Conservation (phyloP, 2,113 vertebrate genomes). For the Cryptotis parvus region DNA sequence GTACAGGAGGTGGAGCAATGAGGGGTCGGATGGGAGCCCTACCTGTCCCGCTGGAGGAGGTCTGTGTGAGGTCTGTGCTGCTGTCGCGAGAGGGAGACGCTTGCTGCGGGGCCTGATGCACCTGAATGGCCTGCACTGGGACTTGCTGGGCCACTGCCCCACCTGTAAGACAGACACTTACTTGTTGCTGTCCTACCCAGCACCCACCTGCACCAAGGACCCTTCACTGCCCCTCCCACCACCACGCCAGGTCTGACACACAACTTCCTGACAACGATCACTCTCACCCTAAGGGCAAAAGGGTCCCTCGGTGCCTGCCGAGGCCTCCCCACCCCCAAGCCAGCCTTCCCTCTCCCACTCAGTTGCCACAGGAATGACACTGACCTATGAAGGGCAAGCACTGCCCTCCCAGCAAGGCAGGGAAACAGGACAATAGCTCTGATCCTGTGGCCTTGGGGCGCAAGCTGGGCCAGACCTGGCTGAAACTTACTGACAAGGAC, state of each 20-base stretch:
- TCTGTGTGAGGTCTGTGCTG: constrained; percentile 95
- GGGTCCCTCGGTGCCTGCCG: not conserved
- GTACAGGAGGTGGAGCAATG: not conserved
- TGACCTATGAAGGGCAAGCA: constrained; percentile 90
- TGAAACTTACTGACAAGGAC: constrained; percentile 91
- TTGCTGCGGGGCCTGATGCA: constrained; percentile 94
- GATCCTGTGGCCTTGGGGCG: constrained; percentile 86
- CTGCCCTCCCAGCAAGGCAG: constrained; percentile 83
- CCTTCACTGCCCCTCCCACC: not conserved
- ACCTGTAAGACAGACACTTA: constrained; percentile 86
- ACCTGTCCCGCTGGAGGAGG: constrained; percentile 96
- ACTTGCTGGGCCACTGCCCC: constrained; percentile 95
- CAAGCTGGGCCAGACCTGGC: constrained; percentile 85
- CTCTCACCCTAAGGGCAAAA: constrained; percentile 26
- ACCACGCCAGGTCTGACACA: not conserved
- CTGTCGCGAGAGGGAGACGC: constrained; percentile 92
- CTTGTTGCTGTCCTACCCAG: not conserved
- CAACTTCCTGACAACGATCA: not conserved
- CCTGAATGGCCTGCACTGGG: constrained; percentile 96
- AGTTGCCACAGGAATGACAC: constrained; percentile 53
- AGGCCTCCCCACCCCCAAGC: not conserved
- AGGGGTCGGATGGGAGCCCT: constrained; percentile 51
- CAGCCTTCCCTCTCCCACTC: not conserved
- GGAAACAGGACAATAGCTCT: constrained; percentile 90
- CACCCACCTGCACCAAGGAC: not conserved